phyloP scores from a whole-genome alignment of 2,797 vertebrate species.

The Hydrocynus forskahlii region DNA sequence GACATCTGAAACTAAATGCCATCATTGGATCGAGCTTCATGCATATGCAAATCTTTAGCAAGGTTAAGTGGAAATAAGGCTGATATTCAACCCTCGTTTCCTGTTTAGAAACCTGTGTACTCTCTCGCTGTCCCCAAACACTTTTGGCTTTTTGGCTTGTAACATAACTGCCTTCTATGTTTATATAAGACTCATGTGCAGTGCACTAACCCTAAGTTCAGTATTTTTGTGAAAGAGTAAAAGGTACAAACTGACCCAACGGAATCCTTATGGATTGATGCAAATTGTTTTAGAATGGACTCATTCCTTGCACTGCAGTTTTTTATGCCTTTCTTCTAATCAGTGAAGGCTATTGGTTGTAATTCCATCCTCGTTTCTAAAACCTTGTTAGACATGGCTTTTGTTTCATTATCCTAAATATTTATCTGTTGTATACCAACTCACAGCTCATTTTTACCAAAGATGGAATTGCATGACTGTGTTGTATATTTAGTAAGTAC shows the following conservation, averaged over 20 bases:
- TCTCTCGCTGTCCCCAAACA: constrained; percentile 70
- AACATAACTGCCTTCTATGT: constrained; percentile 76
- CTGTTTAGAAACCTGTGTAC: constrained; percentile 75
- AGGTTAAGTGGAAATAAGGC: constrained; percentile 56
- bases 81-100: constrained; percentile 57
- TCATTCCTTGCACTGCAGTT: constrained; percentile 50
- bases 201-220: constrained; percentile 73
- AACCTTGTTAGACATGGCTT: constrained; percentile 76
- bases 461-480: constrained; percentile 98
- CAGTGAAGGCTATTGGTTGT: constrained; percentile 54
- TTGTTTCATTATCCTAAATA: constrained; percentile 83
- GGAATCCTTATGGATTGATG: constrained; percentile 53
- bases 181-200: constrained; percentile 71
- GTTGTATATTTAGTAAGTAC: constrained; percentile 99
- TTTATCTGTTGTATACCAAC: constrained; percentile 84
- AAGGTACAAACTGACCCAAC: constrained; percentile 56
- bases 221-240: constrained; percentile 53
- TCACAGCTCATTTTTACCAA: constrained; percentile 87
- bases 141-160: constrained; percentile 74
- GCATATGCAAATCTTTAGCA: constrained; percentile 56
- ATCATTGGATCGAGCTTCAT: constrained; percentile 55
- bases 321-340: constrained; percentile 59
- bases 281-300: constrained; percentile 60
- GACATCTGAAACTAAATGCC: constrained; percentile 20
- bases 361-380: constrained; percentile 50